A percentile compares a stretch with the other conserved stretches of the same genome.
phyloP scores from a whole-genome alignment of 2,888 invertebrate species.

The Thalpophila matura region DNA sequence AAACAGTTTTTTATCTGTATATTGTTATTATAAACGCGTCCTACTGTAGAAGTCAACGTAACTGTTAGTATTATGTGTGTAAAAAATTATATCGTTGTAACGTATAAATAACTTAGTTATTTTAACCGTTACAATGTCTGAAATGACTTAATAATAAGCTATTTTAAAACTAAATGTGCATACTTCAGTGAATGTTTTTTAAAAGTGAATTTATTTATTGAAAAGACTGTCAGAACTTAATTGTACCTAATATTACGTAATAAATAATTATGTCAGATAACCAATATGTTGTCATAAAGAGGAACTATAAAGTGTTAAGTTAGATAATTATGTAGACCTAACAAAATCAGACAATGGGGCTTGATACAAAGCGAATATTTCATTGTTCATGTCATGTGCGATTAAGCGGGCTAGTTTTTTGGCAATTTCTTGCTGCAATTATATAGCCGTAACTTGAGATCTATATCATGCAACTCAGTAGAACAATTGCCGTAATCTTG shows the following conservation, averaged over 20 bases:
- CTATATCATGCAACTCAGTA: no score
- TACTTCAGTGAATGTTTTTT: conserved; percentile 59
- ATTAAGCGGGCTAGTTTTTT: no score
- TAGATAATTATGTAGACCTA: conserved; percentile 43
- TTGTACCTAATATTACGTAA: conserved; percentile 60
- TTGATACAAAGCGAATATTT: conserved; percentile 22
- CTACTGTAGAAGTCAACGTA: conserved; percentile 46
- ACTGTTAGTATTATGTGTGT: conserved; percentile 43
- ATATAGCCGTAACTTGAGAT: no score
- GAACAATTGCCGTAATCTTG: no score
- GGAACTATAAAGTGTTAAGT: conserved; percentile 48
- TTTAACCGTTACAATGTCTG: conserved; percentile 37
- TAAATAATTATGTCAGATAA: conserved; percentile 57
- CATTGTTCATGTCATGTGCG: conserved; percentile 24
- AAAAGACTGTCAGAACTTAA: conserved; percentile 75
- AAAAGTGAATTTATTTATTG: conserved; percentile 71
- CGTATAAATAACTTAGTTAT: conserved; percentile 55
- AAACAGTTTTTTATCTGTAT: conserved; percentile 44
- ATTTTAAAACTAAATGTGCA: conserved; percentile 48
- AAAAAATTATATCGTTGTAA: conserved; percentile 38
- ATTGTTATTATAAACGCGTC: conserved; percentile 57
- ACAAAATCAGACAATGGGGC: conserved; percentile 17
- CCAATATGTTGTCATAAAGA: conserved; percentile 56
- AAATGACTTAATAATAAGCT: conserved; percentile 44
- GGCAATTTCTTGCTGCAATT: no score